phyloP scores from a whole-genome alignment of 1,140 invertebrate species.

The Drosophila ambigua region DNA sequence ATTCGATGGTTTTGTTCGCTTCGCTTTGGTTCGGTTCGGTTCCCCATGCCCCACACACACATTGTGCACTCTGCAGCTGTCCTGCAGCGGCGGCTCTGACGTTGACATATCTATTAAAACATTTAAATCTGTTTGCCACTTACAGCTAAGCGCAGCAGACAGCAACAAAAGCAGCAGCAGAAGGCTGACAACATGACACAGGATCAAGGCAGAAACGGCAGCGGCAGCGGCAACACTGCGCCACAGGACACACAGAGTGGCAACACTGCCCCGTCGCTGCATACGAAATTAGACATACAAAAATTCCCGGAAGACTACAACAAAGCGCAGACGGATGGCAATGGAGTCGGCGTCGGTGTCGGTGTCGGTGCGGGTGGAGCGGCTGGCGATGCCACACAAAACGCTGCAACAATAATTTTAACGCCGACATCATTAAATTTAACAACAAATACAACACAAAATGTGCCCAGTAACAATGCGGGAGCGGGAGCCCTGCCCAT shows the following conservation, averaged over 20 bases:
- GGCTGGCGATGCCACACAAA: constrained; percentile 51
- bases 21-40: not conserved
- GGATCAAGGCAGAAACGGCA: constrained; percentile 21
- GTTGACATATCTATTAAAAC: constrained; percentile 58
- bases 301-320: constrained; percentile 65
- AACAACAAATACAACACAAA: constrained; percentile 77
- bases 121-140: constrained; percentile 59
- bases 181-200: constrained; percentile 67
- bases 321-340: constrained; percentile 39
- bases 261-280: constrained; percentile 33
- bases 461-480: constrained; percentile 52
- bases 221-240: constrained; percentile 24
- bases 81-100: not conserved
- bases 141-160: constrained; percentile 55
- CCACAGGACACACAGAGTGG: constrained; percentile 32
- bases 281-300: constrained; percentile 81
- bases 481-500: constrained; percentile 19
- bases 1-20: constrained; percentile 19
- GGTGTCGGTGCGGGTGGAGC: constrained; percentile 6
- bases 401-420: constrained; percentile 82
- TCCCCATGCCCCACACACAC: not conserved
- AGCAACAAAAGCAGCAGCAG: constrained; percentile 47
- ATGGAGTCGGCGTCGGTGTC: not conserved
- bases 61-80: not conserved
- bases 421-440: constrained; percentile 82